Percentiles rank a stretch among this genome's conserved stretches.
phyloP scores from a whole-genome alignment of 2,797 vertebrate species.

The Neoniphon sammara region DNA sequence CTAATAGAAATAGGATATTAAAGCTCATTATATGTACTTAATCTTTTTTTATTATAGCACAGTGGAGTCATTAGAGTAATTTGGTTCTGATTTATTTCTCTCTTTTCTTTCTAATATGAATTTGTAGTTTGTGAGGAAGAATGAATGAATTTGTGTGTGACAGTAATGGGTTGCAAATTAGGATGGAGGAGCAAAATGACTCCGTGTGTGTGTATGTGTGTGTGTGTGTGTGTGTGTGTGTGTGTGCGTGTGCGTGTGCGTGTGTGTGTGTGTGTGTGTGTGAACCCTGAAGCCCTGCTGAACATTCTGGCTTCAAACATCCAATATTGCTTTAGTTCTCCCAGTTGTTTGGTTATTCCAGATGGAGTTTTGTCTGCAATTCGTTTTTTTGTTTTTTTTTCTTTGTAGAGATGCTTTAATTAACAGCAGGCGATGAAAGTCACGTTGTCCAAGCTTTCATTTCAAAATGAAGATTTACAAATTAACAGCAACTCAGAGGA shows the following conservation, averaged over 20 bases:
- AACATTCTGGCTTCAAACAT: slow-evolving; percentile 24
- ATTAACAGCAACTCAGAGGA: neutral
- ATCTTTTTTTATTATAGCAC: slow-evolving; percentile 13
- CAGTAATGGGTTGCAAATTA: slow-evolving; percentile 34
- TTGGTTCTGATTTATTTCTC: slow-evolving; percentile 8
- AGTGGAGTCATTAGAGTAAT: slow-evolving; percentile 14
- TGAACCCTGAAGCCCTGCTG: too few species aligned
- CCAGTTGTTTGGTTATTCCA: slow-evolving; percentile 31
- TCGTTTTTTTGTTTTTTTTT: slow-evolving; percentile 8
- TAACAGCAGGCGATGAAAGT: slow-evolving; percentile 50
- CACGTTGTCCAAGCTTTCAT: slow-evolving; percentile 24
- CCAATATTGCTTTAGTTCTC: slow-evolving; percentile 34
- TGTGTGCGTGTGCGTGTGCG: neutral
- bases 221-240: neutral
- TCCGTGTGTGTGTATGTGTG: neutral
- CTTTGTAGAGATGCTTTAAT: slow-evolving; percentile 25
- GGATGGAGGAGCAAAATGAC: neutral
- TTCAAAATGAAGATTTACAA: slow-evolving; percentile 21
- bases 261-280: neutral
- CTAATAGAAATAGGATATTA: slow-evolving; percentile 28
- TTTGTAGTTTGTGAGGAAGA: slow-evolving; percentile 22
- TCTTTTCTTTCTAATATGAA: slow-evolving; percentile 26
- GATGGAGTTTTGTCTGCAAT: slow-evolving; percentile 38
- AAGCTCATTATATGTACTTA: slow-evolving; percentile 10
- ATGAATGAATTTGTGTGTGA: too few species aligned